Evolutionary conservation across 2,888 invertebrate species (phyloP), one percentile per base, ranked within the genome.

Genomic region (Torymus tubicola): DNA sequence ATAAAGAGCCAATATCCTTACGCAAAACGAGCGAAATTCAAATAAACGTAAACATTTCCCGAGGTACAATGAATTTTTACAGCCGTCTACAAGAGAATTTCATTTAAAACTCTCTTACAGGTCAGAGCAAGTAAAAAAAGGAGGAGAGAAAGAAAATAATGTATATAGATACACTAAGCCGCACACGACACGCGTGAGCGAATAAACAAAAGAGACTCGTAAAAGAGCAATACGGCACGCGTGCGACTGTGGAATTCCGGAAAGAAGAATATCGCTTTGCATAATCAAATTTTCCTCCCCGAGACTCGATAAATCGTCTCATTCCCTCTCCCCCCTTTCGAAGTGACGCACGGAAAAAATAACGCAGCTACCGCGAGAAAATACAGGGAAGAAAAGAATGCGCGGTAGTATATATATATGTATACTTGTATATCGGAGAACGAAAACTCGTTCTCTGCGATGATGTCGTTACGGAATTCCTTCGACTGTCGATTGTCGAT

Each of bases 381-480:
- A 52, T 16, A 42, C 42, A 67, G 50, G 67, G 24, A 61, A 42
- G 61, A 72, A 71, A 71, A 53, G 16, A 31, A 75, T 24, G 14
- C n/a, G 31, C 31, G 31, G 24, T 24, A 24, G 3, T 2, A 24
- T 24, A 3, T n/a, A 31, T 31, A 5, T 5, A 5, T 5, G 31
- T 3, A 3, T 24, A 24, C 2, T 2, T 24, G 5, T 31, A 31
- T 5, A 31, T 31, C 31, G 31, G 31, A 31, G 31, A 52, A 42
- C 61, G 61, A 68, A 73, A 81, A 75, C 78, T 75, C 57, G 71
- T 81, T 81, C 61, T 42, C 55, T 5, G 31, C 31, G 31, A 5
- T 31, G 58, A 65, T 50, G 63, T 78, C 67, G 73, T 81, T 81
- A 78, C 57, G 78, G 72, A 78, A 75, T 78, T 63, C 74, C 78